Evolutionary conservation across 2,888 invertebrate species (phyloP).

Genomic region (Napeogenes sylphis): DNA sequence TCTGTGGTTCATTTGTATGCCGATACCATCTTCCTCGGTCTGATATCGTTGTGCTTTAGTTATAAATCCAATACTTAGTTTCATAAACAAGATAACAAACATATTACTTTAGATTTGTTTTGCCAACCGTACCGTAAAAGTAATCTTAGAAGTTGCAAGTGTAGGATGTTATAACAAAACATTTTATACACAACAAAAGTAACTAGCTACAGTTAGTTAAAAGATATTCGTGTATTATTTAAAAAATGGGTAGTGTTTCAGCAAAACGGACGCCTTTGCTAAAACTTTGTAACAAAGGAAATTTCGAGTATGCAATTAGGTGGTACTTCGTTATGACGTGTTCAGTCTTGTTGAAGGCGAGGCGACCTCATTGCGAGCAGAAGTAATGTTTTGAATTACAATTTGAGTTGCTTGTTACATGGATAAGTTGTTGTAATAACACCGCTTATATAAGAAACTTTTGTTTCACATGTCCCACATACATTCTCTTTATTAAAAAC

Average conservation of each 20-base stretch:
- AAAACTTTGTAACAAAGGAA: constrained; percentile 35
- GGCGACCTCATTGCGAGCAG: constrained; percentile 30
- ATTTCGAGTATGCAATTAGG: constrained; percentile 34
- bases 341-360: constrained; percentile 18
- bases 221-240: constrained; percentile 16
- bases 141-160: background rate
- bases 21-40: constrained; percentile 16
- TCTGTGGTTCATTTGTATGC: constrained; percentile 33
- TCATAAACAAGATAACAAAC: background rate
- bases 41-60: constrained; percentile 14
- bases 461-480: no score
- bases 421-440: constrained; percentile 22
- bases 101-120: no score
- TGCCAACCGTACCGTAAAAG: no score
- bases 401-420: constrained; percentile 15
- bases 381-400: constrained; percentile 29
- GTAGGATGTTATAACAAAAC: background rate
- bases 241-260: constrained; percentile 25
- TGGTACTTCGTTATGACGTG: constrained; percentile 34
- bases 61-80: constrained; percentile 2
- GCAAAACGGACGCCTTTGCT: constrained; percentile 23
- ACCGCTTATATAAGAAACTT: constrained; percentile 8
- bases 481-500: no score
- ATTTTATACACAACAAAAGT: background rate
- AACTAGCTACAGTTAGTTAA: background rate